These are phyloP conservation scores for Zophobas morio DNA, from an alignment of 1,140 invertebrate species.

Conservation along the genomic window DNA sequence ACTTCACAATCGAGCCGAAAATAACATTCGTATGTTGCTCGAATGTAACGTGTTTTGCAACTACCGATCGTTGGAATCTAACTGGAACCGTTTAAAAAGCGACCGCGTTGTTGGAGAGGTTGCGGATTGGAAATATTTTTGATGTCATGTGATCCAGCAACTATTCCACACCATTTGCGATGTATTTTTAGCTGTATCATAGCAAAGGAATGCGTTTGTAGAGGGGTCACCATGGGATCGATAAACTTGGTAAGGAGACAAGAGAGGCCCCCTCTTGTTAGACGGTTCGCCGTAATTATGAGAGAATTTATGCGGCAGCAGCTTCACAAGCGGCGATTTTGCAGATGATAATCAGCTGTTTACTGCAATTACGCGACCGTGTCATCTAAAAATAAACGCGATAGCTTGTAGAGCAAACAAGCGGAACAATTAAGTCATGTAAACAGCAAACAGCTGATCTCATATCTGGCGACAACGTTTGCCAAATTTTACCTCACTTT, in stretches of 20 bases:
- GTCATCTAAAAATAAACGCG: slow-evolving; percentile 48
- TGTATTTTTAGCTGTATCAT: slow-evolving; percentile 30
- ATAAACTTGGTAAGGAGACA: slow-evolving; percentile 9
- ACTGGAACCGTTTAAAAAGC: neutral
- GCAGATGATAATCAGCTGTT: slow-evolving; percentile 48
- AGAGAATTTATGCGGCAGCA: slow-evolving; percentile 1
- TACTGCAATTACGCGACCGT: slow-evolving; percentile 49
- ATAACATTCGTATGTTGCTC: too few relatives aligned
- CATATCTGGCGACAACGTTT: slow-evolving; percentile 37
- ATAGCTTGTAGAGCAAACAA: slow-evolving; percentile 42
- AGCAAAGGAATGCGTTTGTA: slow-evolving; percentile 31
- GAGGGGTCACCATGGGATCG: slow-evolving; percentile 23
- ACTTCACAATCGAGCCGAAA: too few relatives aligned
- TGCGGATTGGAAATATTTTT: slow-evolving; percentile 8
- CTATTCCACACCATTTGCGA: slow-evolving; percentile 13
- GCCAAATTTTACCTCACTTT: slow-evolving; percentile 24
- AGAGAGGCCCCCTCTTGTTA: neutral
- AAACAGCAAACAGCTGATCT: slow-evolving; percentile 48
- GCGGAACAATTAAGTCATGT: slow-evolving; percentile 49
- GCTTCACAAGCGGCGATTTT: slow-evolving; percentile 8
- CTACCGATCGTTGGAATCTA: neutral
- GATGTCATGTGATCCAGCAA: slow-evolving; percentile 21
- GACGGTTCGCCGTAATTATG: neutral
- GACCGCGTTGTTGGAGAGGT: slow-evolving; percentile 10
- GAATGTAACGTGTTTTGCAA: too few relatives aligned